Percentiles rank a stretch among this genome's conserved stretches.
These are phyloP conservation scores for Myotis davidii DNA, from an alignment of 2,113 vertebrate species.

Conservation along the genomic window DNA sequence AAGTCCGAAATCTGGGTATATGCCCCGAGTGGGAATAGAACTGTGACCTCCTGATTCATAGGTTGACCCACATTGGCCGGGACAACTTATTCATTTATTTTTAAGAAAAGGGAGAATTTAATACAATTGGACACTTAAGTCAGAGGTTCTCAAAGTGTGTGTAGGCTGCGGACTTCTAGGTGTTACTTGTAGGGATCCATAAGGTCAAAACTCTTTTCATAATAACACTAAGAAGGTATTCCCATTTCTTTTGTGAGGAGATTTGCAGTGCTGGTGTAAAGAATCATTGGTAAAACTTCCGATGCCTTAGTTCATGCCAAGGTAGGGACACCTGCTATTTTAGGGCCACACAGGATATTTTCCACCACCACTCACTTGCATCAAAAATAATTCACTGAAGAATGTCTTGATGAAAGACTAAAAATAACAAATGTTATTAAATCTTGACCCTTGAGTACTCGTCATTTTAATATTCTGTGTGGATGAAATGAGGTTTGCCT, in stretches of 20 bases:
- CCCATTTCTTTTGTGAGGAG: background rate
- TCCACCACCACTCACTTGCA: background rate
- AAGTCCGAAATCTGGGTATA: too few relatives aligned
- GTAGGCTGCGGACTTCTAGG: background rate
- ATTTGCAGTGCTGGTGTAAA: background rate
- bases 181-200: background rate
- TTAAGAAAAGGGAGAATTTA: constrained; percentile 11
- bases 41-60: too few relatives aligned
- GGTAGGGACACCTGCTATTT: background rate
- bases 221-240: background rate
- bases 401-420: constrained; percentile 16
- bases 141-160: background rate
- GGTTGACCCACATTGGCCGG: too few relatives aligned
- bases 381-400: constrained; percentile 25
- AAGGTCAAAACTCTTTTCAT: background rate
- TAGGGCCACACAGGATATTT: background rate
- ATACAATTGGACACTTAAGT: background rate
- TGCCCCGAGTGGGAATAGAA: too few relatives aligned
- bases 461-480: constrained; percentile 21
- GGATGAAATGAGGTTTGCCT: background rate
- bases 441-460: constrained; percentile 25
- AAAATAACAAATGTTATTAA: constrained; percentile 53
- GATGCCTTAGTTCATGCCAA: background rate
- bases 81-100: background rate
- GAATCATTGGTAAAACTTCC: background rate